phyloP scores from a whole-genome alignment of 1,140 invertebrate species.

The Bombus polaris region DNA sequence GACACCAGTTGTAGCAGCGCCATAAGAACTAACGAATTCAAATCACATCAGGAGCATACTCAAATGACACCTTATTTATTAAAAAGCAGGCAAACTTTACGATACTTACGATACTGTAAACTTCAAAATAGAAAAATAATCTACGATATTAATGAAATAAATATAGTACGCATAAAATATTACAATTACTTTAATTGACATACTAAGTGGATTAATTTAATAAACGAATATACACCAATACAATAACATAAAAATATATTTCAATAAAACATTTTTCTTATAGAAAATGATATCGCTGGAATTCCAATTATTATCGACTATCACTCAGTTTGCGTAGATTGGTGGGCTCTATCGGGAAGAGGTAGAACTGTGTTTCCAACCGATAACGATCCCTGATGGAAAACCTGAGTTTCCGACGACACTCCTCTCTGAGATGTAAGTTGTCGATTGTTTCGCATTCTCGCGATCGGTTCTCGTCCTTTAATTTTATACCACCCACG shows the following conservation, averaged over 20 bases:
- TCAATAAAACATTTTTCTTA: not conserved
- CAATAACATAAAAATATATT: not conserved
- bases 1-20: not conserved
- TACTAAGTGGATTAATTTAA: not conserved
- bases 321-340: slow-evolving; percentile 55
- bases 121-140: not conserved
- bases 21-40: not conserved
- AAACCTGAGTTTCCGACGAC: slow-evolving; percentile 59
- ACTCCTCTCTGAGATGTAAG: slow-evolving; percentile 43
- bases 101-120: not conserved
- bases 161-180: not conserved
- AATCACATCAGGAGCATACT: not conserved
- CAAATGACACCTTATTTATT: not conserved
- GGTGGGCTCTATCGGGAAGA: slow-evolving; percentile 60
- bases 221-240: not conserved
- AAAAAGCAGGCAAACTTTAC: not conserved
- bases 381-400: slow-evolving; percentile 60
- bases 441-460: slow-evolving; percentile 39
- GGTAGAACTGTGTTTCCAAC: slow-evolving; percentile 62
- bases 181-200: not conserved
- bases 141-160: not conserved
- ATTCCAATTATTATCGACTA: not conserved
- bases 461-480: slow-evolving; percentile 43
- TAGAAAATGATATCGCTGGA: not conserved
- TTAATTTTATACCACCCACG: slow-evolving; percentile 54